Conservation (phyloP, 2,797 vertebrate genomes). For the Malacoctenus gilli region DNA sequence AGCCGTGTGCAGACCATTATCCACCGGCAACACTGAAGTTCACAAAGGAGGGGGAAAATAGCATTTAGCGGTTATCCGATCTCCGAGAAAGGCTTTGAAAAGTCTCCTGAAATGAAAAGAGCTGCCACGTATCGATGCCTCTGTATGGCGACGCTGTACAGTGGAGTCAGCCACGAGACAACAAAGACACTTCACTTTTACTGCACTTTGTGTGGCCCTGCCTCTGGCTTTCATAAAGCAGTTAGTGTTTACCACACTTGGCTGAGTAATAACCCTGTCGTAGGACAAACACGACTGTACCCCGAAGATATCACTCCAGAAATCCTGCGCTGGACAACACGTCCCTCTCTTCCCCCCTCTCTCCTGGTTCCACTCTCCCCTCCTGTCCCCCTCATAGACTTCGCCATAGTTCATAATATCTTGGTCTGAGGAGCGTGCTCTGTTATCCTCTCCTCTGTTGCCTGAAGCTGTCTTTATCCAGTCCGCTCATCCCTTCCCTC, state of each 20-base stretch:
- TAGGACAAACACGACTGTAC: slow-evolving; percentile 68
- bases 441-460: slow-evolving; percentile 37
- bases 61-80: slow-evolving; percentile 47
- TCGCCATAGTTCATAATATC: slow-evolving; percentile 28
- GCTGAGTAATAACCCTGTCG: slow-evolving; percentile 74
- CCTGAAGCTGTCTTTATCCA: slow-evolving; percentile 40
- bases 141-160: slow-evolving; percentile 60
- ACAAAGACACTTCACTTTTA: slow-evolving; percentile 70
- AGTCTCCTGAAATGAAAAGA: slow-evolving; percentile 51
- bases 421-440: slow-evolving; percentile 19
- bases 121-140: slow-evolving; percentile 57
- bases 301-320: slow-evolving; percentile 66
- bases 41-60: slow-evolving; percentile 31
- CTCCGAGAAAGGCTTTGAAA: slow-evolving; percentile 51
- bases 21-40: slow-evolving; percentile 55
- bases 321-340: slow-evolving; percentile 47
- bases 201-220: slow-evolving; percentile 69
- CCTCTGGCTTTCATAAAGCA: slow-evolving; percentile 74
- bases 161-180: slow-evolving; percentile 67
- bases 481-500: slow-evolving; percentile 16
- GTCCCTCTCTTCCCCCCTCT: slow-evolving; percentile 28
- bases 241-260: slow-evolving; percentile 75
- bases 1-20: slow-evolving; percentile 24
- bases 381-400: slow-evolving; percentile 27
- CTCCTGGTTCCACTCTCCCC: slow-evolving; percentile 20